phyloP scores from a whole-genome alignment of 2,113 vertebrate species.

The Oncorhynchus clarkii region DNA sequence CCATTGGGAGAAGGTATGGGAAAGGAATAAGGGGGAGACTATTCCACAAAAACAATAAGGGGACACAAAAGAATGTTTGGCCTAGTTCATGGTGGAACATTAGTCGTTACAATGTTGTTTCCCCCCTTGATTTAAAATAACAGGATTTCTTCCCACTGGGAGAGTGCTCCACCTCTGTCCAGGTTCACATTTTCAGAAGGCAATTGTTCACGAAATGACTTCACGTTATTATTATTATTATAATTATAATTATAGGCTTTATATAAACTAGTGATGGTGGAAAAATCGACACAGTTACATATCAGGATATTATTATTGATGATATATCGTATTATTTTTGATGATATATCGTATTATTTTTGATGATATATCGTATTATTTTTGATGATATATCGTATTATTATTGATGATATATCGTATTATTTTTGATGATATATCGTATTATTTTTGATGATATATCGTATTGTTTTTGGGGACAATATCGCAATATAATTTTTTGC shows the following conservation, averaged over 20 bases:
- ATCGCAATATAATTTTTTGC: neutral
- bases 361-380: too few species aligned
- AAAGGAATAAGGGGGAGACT: conserved; percentile 33
- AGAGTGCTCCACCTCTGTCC: neutral
- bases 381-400: too few species aligned
- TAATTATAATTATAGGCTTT: neutral
- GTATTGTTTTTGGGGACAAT: too few species aligned
- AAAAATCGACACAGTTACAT: too few species aligned
- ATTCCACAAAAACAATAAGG: conserved; percentile 32
- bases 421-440: too few species aligned
- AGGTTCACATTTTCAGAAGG: neutral
- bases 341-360: too few species aligned
- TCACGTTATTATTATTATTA: neutral
- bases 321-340: too few species aligned
- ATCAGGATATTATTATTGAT: too few species aligned
- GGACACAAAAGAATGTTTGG: conserved; percentile 16
- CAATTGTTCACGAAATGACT: neutral
- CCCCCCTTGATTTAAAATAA: neutral
- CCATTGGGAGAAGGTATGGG: conserved; percentile 44
- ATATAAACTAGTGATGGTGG: neutral
- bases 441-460: too few species aligned
- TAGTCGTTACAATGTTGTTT: neutral
- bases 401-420: too few species aligned
- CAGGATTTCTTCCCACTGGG: neutral
- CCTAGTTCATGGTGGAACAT: conserved; percentile 7